Evolutionary conservation across 2,888 invertebrate genomes (phyloP).

Genomic region (Schrankia costaestrigalis): DNA sequence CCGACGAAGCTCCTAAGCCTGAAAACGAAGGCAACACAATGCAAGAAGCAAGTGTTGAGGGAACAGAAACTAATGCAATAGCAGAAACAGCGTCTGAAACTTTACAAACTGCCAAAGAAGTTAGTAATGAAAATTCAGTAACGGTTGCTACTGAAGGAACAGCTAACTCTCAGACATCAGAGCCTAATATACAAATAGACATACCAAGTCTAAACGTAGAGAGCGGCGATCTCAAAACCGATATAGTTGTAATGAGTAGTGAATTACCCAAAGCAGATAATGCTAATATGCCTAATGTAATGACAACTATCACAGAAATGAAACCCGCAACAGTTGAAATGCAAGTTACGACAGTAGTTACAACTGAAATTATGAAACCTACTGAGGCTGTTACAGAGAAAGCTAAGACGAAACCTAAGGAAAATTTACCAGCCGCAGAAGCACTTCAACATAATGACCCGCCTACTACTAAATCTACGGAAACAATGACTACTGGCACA

Average conservation of each 20-base stretch:
- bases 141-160: background rate
- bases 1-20: background rate
- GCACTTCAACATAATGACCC: conserved; percentile 56
- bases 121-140: no score
- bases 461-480: conserved; percentile 39
- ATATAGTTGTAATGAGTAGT: conserved; percentile 23
- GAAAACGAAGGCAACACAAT: background rate
- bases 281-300: conserved; percentile 3
- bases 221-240: conserved; percentile 25
- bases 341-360: conserved; percentile 8
- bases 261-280: conserved; percentile 11
- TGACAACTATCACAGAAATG: conserved; percentile 7
- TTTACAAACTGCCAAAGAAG: no score
- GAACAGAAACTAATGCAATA: background rate
- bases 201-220: conserved; percentile 15
- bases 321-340: conserved; percentile 8
- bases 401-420: conserved; percentile 19
- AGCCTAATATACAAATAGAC: conserved; percentile 21
- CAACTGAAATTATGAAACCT: conserved; percentile 11
- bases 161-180: no score
- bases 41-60: background rate
- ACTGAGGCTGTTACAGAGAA: conserved; percentile 9
- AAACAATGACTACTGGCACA: conserved; percentile 30
- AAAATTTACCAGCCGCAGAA: conserved; percentile 53
- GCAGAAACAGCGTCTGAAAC: background rate